Conservation (phyloP, 2,888 invertebrate species). For the Philonicus albiceps region DNA sequence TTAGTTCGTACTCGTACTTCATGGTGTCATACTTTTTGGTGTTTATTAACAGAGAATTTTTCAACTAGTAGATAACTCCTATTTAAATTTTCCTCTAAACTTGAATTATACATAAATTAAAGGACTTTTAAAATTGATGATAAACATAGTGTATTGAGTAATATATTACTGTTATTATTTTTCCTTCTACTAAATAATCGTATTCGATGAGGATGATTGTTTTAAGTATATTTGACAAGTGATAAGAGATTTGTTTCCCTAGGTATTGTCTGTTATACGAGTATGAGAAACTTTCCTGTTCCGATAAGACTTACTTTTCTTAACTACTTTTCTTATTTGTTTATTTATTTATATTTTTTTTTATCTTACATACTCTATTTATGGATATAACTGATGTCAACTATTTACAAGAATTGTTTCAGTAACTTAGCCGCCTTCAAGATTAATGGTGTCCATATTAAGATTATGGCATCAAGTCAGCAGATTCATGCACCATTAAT, state of each 20-base stretch:
- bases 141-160: slow-evolving; percentile 33
- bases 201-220: slow-evolving; percentile 34
- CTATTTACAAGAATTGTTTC: slow-evolving; percentile 17
- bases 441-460: neutral
- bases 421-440: slow-evolving; percentile 9
- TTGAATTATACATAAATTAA: slow-evolving; percentile 18
- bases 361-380: slow-evolving; percentile 2
- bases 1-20: slow-evolving; percentile 5
- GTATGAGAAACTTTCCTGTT: slow-evolving; percentile 26
- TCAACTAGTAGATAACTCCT: slow-evolving; percentile 30
- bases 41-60: slow-evolving; percentile 19
- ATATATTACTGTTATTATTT: neutral
- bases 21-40: slow-evolving; percentile 26
- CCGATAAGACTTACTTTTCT: slow-evolving; percentile 15
- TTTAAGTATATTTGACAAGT: slow-evolving; percentile 26
- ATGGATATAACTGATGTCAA: slow-evolving; percentile 1
- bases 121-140: slow-evolving; percentile 19
- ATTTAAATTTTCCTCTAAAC: slow-evolving; percentile 25
- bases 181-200: slow-evolving; percentile 15
- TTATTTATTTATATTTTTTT: neutral
- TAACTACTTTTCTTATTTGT: neutral
- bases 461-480: neutral
- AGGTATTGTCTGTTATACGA: slow-evolving; percentile 38
- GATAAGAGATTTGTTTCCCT: slow-evolving; percentile 19
- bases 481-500: neutral